Conservation (phyloP, 2,797 vertebrate species). For the Xenentodon cancila region DNA sequence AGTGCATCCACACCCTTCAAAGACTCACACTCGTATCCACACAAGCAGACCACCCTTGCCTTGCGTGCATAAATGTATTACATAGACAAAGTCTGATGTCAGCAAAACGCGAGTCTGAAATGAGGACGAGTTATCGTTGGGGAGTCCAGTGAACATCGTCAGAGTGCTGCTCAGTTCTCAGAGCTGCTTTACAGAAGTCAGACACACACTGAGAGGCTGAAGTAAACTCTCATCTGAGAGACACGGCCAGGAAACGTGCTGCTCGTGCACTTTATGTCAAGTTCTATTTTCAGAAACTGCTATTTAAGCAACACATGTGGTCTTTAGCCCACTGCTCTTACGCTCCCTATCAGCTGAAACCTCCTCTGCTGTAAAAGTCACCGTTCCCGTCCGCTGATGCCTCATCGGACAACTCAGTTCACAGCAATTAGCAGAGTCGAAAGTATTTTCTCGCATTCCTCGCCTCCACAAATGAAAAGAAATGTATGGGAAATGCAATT, state of each 20-base stretch:
- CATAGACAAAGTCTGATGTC: slow-evolving; percentile 36
- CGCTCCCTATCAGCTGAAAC: slow-evolving; percentile 1
- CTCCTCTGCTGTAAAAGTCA: not conserved
- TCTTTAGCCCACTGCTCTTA: too few species aligned
- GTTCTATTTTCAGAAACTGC: slow-evolving; percentile 1
- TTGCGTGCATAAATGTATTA: slow-evolving; percentile 35
- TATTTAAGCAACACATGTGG: not conserved
- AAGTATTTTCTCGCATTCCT: not conserved
- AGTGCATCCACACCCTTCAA: slow-evolving; percentile 58
- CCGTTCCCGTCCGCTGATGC: too few species aligned
- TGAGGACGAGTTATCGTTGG: slow-evolving; percentile 23
- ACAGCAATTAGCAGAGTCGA: not conserved
- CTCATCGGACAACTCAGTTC: not conserved
- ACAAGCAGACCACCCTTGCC: slow-evolving; percentile 48
- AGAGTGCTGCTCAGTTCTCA: slow-evolving; percentile 25
- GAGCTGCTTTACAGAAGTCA: slow-evolving; percentile 18
- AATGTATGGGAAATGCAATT: not conserved
- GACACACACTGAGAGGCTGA: not conserved
- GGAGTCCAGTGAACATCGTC: slow-evolving; percentile 18
- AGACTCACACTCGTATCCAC: slow-evolving; percentile 14
- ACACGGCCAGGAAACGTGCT: not conserved
- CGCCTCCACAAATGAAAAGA: not conserved
- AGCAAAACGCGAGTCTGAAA: slow-evolving; percentile 42
- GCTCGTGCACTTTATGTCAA: not conserved
- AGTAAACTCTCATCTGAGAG: slow-evolving; percentile 13